These are phyloP conservation scores for Aricia artaxerxes DNA, from an alignment of 2,888 invertebrate genomes.

Conservation along the genomic window DNA sequence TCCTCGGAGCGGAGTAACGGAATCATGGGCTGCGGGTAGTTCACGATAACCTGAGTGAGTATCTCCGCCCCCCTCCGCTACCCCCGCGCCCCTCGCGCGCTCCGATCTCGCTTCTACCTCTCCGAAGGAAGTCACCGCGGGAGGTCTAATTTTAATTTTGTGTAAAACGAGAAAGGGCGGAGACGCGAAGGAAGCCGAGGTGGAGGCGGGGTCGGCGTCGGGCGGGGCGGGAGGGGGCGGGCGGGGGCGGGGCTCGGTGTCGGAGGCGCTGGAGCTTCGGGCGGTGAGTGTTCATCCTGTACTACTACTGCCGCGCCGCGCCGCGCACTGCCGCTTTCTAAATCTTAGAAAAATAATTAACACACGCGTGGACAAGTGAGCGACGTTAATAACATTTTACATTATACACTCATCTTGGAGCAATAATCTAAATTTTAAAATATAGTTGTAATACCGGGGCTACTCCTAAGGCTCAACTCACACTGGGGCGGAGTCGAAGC, in stretches of 20 bases:
- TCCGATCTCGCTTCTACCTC: conserved; percentile 42
- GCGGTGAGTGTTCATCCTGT: conserved; percentile 78
- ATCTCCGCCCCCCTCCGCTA: conserved; percentile 46
- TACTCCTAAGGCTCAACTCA: too few relatives aligned
- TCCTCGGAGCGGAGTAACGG: conserved; percentile 47
- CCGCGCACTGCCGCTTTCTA: not conserved
- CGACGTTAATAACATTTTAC: not conserved
- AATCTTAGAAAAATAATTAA: not conserved
- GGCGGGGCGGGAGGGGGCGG: not conserved
- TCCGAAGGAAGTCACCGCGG: not conserved
- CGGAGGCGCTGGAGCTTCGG: conserved; percentile 48
- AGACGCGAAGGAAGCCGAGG: conserved; percentile 49
- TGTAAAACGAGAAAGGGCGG: not conserved
- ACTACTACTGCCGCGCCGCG: conserved; percentile 51
- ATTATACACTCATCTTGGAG: too few relatives aligned
- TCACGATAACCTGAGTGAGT: conserved; percentile 66
- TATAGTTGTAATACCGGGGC: too few relatives aligned
- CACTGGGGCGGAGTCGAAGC: too few relatives aligned
- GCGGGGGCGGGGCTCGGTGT: not conserved
- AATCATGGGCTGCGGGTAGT: conserved; percentile 62
- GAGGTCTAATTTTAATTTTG: not conserved
- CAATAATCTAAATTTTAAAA: too few relatives aligned
- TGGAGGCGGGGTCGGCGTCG: conserved; percentile 36
- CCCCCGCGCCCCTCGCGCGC: conserved; percentile 31
- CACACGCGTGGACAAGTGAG: not conserved